Percentiles rank a stretch among this genome's conserved stretches.
Conservation (phyloP, 2,888 invertebrate species). For the Sympetrum striolatum region DNA sequence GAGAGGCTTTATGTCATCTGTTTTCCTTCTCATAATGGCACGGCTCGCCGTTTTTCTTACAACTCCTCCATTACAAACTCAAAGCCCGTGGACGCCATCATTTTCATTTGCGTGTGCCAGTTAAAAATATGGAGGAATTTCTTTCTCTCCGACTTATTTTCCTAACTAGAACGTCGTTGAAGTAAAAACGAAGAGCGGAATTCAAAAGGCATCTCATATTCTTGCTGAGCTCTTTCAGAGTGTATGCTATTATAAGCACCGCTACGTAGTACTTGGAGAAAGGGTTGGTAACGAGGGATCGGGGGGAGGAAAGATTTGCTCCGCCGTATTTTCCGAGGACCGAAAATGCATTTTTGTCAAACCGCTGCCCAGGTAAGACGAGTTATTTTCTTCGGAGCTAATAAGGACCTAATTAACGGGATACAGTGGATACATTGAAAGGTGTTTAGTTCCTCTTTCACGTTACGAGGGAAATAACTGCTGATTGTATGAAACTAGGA, state of each 20-base stretch:
- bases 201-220: background rate
- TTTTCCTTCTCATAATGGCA: background rate
- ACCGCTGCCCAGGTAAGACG: background rate
- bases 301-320: background rate
- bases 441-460: background rate
- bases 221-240: background rate
- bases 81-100: background rate
- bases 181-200: background rate
- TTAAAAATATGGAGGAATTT: background rate
- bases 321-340: background rate
- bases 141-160: background rate
- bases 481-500: too few relatives aligned
- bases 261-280: background rate
- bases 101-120: background rate
- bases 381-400: background rate
- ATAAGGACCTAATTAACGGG: background rate
- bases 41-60: background rate
- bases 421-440: background rate
- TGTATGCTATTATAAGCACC: background rate
- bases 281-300: background rate
- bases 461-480: too few relatives aligned
- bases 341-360: background rate
- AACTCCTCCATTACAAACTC: background rate
- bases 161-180: background rate
- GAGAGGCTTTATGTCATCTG: background rate